phyloP scores from a whole-genome alignment of 2,888 invertebrate species.

The Tipula helvola region DNA sequence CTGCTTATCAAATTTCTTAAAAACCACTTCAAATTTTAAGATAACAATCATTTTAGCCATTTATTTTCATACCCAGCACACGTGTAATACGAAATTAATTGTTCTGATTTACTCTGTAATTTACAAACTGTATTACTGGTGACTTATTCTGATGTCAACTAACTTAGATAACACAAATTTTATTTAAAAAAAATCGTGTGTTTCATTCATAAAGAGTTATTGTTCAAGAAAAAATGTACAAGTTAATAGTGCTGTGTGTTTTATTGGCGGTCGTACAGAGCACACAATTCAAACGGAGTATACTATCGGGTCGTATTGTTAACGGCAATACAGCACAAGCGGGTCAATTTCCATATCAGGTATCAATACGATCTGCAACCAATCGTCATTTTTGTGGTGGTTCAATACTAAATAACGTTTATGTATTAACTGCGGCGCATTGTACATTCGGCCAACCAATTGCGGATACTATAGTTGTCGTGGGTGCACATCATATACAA shows the following conservation, averaged over 20 bases:
- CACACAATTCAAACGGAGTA: background rate
- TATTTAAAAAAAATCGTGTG: background rate
- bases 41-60: background rate
- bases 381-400: conserved; percentile 22
- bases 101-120: background rate
- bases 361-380: conserved; percentile 18
- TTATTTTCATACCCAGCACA: background rate
- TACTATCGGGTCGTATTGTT: conserved; percentile 16
- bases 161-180: background rate
- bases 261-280: background rate
- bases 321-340: conserved; percentile 19
- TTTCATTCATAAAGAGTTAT: background rate
- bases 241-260: background rate
- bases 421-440: conserved; percentile 22
- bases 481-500: background rate
- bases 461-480: conserved; percentile 9
- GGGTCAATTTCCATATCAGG: conserved; percentile 20
- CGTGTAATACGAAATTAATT: background rate
- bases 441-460: conserved; percentile 16
- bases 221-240: background rate
- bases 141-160: background rate
- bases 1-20: background rate
- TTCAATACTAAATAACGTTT: conserved; percentile 19
- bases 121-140: background rate
- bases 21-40: background rate